Evolutionary conservation across 1,140 invertebrate genomes (phyloP), one percentile per base, ranked within the genome.

Genomic region (Palaemon carinicauda): DNA sequence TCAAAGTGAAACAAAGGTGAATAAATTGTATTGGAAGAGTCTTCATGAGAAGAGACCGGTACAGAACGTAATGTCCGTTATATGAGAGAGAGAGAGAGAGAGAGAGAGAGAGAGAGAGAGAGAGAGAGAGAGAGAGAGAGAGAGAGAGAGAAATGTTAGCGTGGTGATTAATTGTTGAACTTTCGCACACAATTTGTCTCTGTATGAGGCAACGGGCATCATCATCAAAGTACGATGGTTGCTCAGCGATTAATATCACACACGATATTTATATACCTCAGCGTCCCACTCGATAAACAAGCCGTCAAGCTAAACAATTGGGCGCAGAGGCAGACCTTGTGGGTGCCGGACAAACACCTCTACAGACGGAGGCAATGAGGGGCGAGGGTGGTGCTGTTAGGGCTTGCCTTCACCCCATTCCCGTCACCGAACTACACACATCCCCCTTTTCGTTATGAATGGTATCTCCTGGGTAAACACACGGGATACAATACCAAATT

Each of bases 141-240:
- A 29, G 77, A 29, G 52, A 56, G 15, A 19, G 53, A 79, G 77
- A 12, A 52, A n/a, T 21, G 19, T 21, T 24, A 41, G 73, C 33
- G 54, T 5, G 29, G 52, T 80, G 78, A 80, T 80, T 80, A 80
- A 80, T 80, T 80, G 78, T 60, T 80, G 78, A 80, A 80, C 78
- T 80, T 80, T 79, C 52, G 77, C 53, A 60, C 53, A 60, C 78
- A 80, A 80, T 80, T 80, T 80, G 78, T 80, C 78, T 80, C 78
- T 80, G 78, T 80, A 80, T 12, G 52, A 21, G 15, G 41, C 41
- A 33, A 53, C 53, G 31, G 29, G 52, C 78, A 80, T 80, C 78
- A 80, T 54, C 78, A 80, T 54, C 78, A 80, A 80, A 56, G 78
- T 80, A 80, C 21, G 53, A 31, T 3, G 29, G 53, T 27, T 31